Conservation (phyloP, 2,113 vertebrate species). For the Rhegmatorhina hoffmannsi region DNA sequence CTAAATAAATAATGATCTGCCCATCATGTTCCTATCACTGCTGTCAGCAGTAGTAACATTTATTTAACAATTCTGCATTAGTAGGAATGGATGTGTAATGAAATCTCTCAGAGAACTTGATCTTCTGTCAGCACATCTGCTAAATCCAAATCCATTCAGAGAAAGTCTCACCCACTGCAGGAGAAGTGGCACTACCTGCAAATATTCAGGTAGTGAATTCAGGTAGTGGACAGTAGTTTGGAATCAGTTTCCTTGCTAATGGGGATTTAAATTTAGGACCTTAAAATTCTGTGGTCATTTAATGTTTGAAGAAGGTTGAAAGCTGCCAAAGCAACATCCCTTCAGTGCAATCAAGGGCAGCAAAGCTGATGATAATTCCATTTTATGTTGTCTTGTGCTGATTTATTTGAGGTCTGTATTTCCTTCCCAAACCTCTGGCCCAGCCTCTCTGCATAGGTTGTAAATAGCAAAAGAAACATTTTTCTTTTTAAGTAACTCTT, state of each 20-base stretch:
- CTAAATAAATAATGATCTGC: constrained; percentile 23
- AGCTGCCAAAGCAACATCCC: background rate
- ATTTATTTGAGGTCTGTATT: background rate
- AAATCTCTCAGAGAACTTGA: background rate
- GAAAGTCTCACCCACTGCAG: background rate
- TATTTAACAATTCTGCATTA: background rate
- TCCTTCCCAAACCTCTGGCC: background rate
- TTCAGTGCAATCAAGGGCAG: background rate
- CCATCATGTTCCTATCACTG: background rate
- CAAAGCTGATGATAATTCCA: background rate
- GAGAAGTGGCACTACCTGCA: background rate
- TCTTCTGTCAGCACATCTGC: background rate
- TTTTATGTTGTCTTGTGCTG: background rate
- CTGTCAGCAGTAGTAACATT: background rate
- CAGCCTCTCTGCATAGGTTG: background rate
- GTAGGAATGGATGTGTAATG: background rate
- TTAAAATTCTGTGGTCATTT: background rate
- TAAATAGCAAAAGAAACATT: background rate
- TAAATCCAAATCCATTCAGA: background rate
- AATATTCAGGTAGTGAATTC: background rate
- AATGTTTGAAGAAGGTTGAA: background rate
- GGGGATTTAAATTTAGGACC: background rate
- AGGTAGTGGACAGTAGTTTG: background rate
- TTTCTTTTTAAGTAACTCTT: background rate
- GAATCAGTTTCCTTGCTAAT: background rate